Evolutionary conservation across 2,113 vertebrate species (phyloP).

Genomic region (Antennarius striatus): DNA sequence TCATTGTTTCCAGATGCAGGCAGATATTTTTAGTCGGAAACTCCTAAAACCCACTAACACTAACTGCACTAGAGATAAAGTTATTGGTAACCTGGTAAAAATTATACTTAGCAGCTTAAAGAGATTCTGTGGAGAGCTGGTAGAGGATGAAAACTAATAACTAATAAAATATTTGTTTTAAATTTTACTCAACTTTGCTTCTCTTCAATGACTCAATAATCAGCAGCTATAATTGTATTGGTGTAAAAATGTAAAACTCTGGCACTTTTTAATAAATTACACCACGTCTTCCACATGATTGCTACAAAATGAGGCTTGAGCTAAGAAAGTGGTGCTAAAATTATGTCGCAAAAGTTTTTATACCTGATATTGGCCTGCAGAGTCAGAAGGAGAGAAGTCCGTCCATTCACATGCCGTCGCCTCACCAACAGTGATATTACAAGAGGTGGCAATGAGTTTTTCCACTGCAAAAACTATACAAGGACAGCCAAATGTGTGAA

Average conservation of each 20-base stretch:
- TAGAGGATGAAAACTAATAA: too few relatives aligned
- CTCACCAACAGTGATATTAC: conserved; percentile 31
- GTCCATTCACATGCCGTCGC: conserved; percentile 18
- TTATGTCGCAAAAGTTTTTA: neutral
- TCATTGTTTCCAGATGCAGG: neutral
- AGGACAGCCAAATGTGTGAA: conserved; percentile 38
- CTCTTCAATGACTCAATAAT: too few relatives aligned
- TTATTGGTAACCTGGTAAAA: neutral
- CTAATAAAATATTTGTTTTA: too few relatives aligned
- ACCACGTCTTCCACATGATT: too few relatives aligned
- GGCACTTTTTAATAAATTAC: too few relatives aligned
- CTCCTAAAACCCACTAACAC: neutral
- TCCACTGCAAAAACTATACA: conserved; percentile 54
- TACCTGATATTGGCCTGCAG: conserved; percentile 2
- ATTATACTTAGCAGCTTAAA: too few relatives aligned
- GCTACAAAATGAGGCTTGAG: too few relatives aligned
- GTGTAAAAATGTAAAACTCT: too few relatives aligned
- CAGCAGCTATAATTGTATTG: too few relatives aligned
- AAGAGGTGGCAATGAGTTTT: conserved; percentile 50
- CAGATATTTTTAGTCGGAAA: neutral
- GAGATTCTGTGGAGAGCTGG: too few relatives aligned
- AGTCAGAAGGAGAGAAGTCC: conserved; percentile 10
- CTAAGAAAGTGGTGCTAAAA: too few relatives aligned
- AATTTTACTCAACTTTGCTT: too few relatives aligned
- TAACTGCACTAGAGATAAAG: neutral